A percentile compares a stretch with the other conserved stretches of the same genome.
Evolutionary conservation across 2,113 vertebrate species (phyloP).

Genomic region (Petroica traversi): DNA sequence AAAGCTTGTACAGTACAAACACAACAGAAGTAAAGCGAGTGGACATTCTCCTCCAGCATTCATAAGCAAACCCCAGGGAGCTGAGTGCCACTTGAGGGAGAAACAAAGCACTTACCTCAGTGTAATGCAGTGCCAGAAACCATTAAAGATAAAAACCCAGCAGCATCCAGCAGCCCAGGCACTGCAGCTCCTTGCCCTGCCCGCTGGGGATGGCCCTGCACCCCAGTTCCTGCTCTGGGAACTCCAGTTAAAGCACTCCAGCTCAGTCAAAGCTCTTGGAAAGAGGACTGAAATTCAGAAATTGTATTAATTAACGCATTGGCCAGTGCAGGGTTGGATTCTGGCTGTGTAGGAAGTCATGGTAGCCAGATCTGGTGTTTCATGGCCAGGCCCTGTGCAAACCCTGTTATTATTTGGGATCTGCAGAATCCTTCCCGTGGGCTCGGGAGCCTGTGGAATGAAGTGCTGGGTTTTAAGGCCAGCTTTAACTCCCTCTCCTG

Average conservation of each 20-base stretch:
- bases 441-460: not conserved
- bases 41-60: not conserved
- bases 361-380: not conserved
- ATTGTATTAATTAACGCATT: rapidly evolving
- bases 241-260: not conserved
- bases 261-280: not conserved
- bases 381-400: not conserved
- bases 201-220: not conserved
- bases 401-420: not conserved
- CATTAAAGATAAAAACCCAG: not conserved
- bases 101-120: slow-evolving; percentile 35
- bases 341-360: rapidly evolving
- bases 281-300: not conserved
- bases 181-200: not conserved
- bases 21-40: not conserved
- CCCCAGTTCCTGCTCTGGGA: not conserved
- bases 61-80: not conserved
- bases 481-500: not conserved
- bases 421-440: not conserved
- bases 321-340: not conserved
- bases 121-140: slow-evolving; percentile 33
- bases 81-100: slow-evolving; percentile 9
- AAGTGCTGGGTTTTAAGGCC: not conserved
- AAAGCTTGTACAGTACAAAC: not conserved
- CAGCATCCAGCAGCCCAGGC: not conserved